Evolutionary conservation across 2,113 vertebrate species (phyloP).

Genomic region (Variabilichromis moorii): DNA sequence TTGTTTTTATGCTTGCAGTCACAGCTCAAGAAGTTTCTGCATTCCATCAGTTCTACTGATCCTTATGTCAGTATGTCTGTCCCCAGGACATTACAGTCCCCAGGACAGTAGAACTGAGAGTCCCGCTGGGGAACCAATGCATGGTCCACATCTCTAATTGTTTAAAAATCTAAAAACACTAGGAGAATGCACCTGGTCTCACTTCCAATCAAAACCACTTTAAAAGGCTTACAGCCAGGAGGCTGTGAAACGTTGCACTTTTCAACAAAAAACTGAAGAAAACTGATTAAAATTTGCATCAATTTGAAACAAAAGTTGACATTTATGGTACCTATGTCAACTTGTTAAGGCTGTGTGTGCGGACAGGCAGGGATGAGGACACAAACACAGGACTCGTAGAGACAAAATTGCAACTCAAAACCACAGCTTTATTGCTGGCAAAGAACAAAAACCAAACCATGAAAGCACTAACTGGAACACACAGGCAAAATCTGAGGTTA

Average conservation of each 20-base stretch:
- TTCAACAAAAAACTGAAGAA: neutral
- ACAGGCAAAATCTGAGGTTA: neutral
- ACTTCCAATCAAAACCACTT: neutral
- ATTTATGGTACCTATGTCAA: neutral
- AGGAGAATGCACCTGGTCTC: neutral
- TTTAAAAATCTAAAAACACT: neutral
- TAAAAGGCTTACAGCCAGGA: neutral
- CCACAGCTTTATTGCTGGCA: neutral
- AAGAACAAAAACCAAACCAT: neutral
- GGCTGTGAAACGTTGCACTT: neutral
- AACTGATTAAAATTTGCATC: neutral
- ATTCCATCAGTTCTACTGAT: neutral
- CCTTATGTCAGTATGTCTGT: neutral
- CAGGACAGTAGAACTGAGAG: neutral
- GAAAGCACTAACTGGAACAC: neutral
- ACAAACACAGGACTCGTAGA: neutral
- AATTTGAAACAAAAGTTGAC: neutral
- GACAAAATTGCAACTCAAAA: neutral
- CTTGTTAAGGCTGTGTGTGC: neutral
- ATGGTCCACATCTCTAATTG: neutral
- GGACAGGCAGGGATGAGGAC: neutral
- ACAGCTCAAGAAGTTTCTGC: neutral
- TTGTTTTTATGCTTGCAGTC: neutral
- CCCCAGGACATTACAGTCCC: neutral
- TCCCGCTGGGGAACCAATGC: neutral